Evolutionary conservation across 2,113 vertebrate genomes (phyloP).

Genomic region (Zootoca vivipara): DNA sequence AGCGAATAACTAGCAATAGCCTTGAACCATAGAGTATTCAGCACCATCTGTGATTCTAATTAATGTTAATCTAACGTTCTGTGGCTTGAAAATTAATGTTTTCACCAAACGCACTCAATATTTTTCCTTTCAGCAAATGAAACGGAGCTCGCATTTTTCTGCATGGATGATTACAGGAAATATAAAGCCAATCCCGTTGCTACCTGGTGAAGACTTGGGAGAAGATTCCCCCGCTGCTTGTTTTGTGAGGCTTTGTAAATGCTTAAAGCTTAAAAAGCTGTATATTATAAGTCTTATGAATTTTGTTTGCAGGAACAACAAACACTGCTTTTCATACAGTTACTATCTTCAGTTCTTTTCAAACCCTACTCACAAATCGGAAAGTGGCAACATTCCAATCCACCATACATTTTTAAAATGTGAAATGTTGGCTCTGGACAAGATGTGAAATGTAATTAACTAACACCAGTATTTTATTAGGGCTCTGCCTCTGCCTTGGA

Average conservation of each 20-base stretch:
- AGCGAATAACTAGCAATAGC: constrained; percentile 11
- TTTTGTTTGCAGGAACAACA: constrained; percentile 57
- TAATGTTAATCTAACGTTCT: constrained; percentile 29
- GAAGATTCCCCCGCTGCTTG: constrained; percentile 43
- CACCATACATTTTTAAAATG: neutral
- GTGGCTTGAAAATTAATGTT: constrained; percentile 19
- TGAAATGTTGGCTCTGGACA: neutral
- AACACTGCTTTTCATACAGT: neutral
- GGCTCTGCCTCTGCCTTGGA: neutral
- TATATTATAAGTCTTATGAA: constrained; percentile 57
- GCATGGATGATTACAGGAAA: constrained; percentile 84
- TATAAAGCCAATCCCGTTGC: constrained; percentile 87
- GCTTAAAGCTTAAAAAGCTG: constrained; percentile 73
- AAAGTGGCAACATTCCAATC: neutral
- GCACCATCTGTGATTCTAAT: constrained; percentile 34
- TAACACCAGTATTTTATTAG: neutral
- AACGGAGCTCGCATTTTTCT: constrained; percentile 94
- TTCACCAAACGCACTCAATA: constrained; percentile 54
- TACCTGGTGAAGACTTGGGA: constrained; percentile 73
- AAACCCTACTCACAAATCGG: neutral
- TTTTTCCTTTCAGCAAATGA: constrained; percentile 82
- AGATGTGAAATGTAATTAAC: constrained; percentile 11
- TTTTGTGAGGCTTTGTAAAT: constrained; percentile 72
- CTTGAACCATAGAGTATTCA: constrained; percentile 19
- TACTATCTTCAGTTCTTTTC: neutral